Percentiles rank a stretch among this genome's conserved stretches.
phyloP scores from a whole-genome alignment of 2,797 vertebrate species.

The Chaetophractus vellerosus region DNA sequence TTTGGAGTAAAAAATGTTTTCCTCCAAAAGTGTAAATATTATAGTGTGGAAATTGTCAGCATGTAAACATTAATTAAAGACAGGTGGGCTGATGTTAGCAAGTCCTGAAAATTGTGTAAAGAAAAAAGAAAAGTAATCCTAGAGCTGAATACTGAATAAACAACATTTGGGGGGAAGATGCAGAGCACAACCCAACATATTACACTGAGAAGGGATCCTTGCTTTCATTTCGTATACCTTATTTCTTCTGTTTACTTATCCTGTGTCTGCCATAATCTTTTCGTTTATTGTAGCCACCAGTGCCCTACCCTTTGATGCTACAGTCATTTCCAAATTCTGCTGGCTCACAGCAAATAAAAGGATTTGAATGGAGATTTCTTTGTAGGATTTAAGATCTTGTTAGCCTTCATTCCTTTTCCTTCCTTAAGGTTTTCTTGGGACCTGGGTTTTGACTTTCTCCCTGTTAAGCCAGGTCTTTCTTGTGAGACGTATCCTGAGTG shows the following conservation, averaged over 20 bases:
- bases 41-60: neutral
- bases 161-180: neutral
- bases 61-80: conserved; percentile 22
- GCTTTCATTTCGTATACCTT: neutral
- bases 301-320: neutral
- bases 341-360: neutral
- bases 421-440: neutral
- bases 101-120: neutral
- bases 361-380: neutral
- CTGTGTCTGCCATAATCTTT: neutral
- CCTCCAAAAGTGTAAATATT: neutral
- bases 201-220: neutral
- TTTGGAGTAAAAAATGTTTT: neutral
- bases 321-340: neutral
- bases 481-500: neutral
- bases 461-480: neutral
- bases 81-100: neutral
- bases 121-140: neutral
- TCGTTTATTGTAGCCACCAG: neutral
- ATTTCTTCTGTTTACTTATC: neutral
- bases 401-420: neutral
- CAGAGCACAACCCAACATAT: neutral
- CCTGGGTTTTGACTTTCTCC: neutral
- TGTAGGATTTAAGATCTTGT: neutral
- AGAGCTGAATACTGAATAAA: neutral